phyloP scores from a whole-genome alignment of 2,888 invertebrate species.

The Volucella bombylans region DNA sequence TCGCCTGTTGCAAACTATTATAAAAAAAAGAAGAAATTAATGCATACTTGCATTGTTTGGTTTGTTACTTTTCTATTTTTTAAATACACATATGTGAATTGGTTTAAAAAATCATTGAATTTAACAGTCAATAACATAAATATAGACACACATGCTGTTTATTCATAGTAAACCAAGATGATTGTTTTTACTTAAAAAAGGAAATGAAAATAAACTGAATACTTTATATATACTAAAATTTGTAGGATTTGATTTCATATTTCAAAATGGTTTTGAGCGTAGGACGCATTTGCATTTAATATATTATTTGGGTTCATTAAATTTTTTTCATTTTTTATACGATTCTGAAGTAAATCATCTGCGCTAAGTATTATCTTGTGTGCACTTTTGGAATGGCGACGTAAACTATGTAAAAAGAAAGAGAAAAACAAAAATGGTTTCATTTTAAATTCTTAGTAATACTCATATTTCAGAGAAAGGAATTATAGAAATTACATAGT shows the following conservation, averaged over 20 bases:
- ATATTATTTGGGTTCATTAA: background rate
- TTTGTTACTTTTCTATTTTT: conserved; percentile 1
- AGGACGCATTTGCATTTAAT: background rate
- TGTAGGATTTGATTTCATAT: background rate
- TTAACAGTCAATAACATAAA: conserved; percentile 31
- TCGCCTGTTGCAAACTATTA: conserved; percentile 16
- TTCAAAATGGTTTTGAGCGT: background rate
- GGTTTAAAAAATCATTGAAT: conserved; percentile 12
- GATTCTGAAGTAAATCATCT: conserved; percentile 37
- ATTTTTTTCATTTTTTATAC: conserved; percentile 41
- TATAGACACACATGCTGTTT: conserved; percentile 40
- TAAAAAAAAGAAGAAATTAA: background rate
- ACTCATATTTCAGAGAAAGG: no score
- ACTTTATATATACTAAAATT: background rate
- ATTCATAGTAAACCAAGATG: conserved; percentile 34
- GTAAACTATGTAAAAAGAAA: conserved; percentile 23
- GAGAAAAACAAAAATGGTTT: background rate
- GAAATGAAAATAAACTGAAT: background rate
- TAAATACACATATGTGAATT: conserved; percentile 4
- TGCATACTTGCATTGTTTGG: background rate
- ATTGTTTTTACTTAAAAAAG: background rate
- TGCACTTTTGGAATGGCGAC: conserved; percentile 48
- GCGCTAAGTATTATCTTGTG: conserved; percentile 47
- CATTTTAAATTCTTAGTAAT: no score
- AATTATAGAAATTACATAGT: no score